Base-by-base conservation (phyloP, 1,140 invertebrate species). In the Drosophila azteca region DNA sequence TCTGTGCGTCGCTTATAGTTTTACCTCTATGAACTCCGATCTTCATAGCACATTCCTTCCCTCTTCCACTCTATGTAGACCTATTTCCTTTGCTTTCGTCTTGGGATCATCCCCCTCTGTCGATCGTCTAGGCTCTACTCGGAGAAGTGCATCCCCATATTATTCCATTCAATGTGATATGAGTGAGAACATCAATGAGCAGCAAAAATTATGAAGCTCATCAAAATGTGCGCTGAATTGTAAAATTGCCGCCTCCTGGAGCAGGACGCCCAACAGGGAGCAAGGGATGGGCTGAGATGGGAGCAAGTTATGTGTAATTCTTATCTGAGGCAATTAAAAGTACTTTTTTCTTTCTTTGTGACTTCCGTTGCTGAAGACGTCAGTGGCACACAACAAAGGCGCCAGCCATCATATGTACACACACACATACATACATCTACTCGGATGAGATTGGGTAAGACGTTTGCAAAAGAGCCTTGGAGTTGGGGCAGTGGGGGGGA, bases 221-320 rank as follows among this genome's bases (percentile, higher is more conserved):
- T 85, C 82, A 87, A 78, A 87, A 85, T 85, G 82, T 85, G 82
- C 82, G 83, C 82, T 87, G 82, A 85, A 85, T 85, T 85, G 82
- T 85, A 85, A 85, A 85, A 85, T 87, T 87, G 83, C 74, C 82
- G 74, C 74, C 65, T 81, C 57, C 49, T 52, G 20, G 20, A 44
- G 20, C 17, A 39, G 17, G 1, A 20, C 22, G 39, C 1, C 3
- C n/a, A n/a, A 3, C 29, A 58, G 48, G 20, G 20, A 35, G 7
- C 53, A 48, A 9, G 45, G 35, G 52, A 39, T 22, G 54, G 63
- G 65, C 46, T 13, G 45, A 26, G 52, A 39, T 22, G 54, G 63
- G 65, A 50, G 31, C 68, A 87, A 73, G 81, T 84, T 77, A 84
- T 84, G 82, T 81, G 82, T 82, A 67, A 69, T 78, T 78, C 78